Conservation (phyloP, 1,140 invertebrate species). For the Drosophila subobscura region DNA sequence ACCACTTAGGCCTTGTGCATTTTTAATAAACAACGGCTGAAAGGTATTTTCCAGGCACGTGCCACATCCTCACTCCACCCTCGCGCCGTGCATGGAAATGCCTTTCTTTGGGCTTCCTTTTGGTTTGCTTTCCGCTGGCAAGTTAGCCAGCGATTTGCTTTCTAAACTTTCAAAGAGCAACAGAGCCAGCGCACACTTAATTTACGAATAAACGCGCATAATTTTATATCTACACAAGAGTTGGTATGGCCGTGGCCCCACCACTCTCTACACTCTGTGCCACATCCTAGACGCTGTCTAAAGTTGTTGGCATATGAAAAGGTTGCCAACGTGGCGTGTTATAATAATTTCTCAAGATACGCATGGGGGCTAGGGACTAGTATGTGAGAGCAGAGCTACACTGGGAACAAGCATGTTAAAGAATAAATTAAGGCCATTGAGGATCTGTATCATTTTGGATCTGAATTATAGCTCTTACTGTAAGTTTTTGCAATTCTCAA, state of each 20-base stretch:
- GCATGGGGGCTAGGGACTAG: conserved; percentile 33
- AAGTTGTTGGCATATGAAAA: conserved; percentile 81
- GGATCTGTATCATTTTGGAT: no score
- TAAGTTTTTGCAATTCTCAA: no score
- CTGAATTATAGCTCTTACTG: no score
- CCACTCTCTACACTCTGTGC: background rate
- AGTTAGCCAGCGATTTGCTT: conserved; percentile 51
- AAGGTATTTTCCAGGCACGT: conserved; percentile 39
- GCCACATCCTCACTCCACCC: background rate
- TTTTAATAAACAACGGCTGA: conserved; percentile 59
- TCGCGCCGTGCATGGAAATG: conserved; percentile 12
- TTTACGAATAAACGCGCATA: conserved; percentile 82
- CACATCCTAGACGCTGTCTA: conserved; percentile 39
- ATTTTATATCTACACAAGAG: conserved; percentile 76
- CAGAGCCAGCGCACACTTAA: conserved; percentile 75
- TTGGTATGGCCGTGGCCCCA: conserved; percentile 21
- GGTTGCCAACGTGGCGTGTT: conserved; percentile 80
- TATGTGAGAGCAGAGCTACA: background rate
- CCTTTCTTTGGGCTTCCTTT: conserved; percentile 9
- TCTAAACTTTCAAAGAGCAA: conserved; percentile 66
- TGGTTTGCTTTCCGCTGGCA: conserved; percentile 25
- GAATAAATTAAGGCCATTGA: no score
- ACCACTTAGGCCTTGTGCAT: conserved; percentile 73
- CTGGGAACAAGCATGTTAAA: no score
- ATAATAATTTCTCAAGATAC: conserved; percentile 78